These are phyloP conservation scores for Bos taurus DNA, from an alignment of 2,113 vertebrate genomes.

Conservation along the genomic window ARS-UCD2.0 NC_037328.1:40807001-40807500, in stretches of 20 bases:
- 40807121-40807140: background rate
- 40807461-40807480: background rate
- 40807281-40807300: fast-evolving
- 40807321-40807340: background rate
- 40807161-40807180: background rate
- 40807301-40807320: background rate
- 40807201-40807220: background rate
- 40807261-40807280: background rate
- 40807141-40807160: background rate
- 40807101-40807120: background rate
- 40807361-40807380: background rate
- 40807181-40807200: background rate
- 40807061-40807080: background rate
- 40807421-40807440: background rate
- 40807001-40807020: slow-evolving; percentile 8
- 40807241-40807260: background rate
- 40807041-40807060: background rate
- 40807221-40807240: background rate
- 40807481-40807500: background rate
- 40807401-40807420: background rate
- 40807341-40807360: background rate
- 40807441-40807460: background rate
- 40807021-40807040: background rate
- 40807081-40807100: background rate
- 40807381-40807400: no score